Percentiles rank a stretch among this genome's conserved stretches.
Evolutionary conservation across 2,888 invertebrate species (phyloP).

Genomic region (Drosophila diplacantha): DNA sequence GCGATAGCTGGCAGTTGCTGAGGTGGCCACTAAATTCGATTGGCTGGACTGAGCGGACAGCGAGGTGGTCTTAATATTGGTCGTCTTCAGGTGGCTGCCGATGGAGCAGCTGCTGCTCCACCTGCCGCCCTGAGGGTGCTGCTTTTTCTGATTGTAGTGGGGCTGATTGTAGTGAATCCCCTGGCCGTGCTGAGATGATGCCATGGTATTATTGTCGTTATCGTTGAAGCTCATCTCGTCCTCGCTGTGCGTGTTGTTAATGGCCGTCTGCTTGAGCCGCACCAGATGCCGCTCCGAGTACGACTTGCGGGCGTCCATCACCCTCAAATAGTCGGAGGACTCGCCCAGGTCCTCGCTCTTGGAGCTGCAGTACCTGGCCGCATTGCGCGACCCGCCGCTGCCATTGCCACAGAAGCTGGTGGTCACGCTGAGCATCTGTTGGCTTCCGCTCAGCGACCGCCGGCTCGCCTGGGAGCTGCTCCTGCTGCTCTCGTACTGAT

Average conservation of each 20-base stretch:
- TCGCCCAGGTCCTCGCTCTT: constrained; percentile 76
- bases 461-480: constrained; percentile 67
- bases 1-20: constrained; percentile 53
- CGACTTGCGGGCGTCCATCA: constrained; percentile 75
- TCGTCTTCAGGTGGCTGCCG: constrained; percentile 74
- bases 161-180: constrained; percentile 41
- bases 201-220: constrained; percentile 76
- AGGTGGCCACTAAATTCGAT: constrained; percentile 69
- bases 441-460: constrained; percentile 58
- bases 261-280: constrained; percentile 76
- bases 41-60: constrained; percentile 75
- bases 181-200: constrained; percentile 28
- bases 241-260: constrained; percentile 75
- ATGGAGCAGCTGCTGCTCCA: constrained; percentile 76
- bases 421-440: constrained; percentile 67
- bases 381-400: constrained; percentile 32
- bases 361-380: constrained; percentile 73
- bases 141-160: constrained; percentile 25
- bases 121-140: constrained; percentile 44
- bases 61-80: constrained; percentile 77
- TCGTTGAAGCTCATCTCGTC: constrained; percentile 76
- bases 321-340: constrained; percentile 67
- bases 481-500: constrained; percentile 73
- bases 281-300: constrained; percentile 76
- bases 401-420: constrained; percentile 71